Conservation (phyloP, 2,888 invertebrate species). For the Leptinotarsa peninsularis region DNA sequence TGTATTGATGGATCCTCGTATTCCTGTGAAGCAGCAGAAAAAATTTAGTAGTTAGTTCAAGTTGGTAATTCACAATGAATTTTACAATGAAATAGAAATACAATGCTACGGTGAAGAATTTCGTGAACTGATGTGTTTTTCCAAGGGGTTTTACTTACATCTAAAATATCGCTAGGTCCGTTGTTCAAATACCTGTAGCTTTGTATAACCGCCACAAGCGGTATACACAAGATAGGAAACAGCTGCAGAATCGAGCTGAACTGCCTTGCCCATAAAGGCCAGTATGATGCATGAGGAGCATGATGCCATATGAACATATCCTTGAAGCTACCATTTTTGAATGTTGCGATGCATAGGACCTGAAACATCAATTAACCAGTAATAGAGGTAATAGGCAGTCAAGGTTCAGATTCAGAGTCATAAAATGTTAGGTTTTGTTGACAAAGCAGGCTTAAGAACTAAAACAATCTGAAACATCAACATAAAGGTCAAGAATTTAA, state of each 20-base stretch:
- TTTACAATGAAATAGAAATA: too few species aligned
- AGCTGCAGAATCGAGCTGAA: slow-evolving; percentile 83
- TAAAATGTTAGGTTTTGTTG: too few species aligned
- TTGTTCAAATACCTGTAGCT: slow-evolving; percentile 82
- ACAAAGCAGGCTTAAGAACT: too few species aligned
- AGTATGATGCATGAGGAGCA: slow-evolving; percentile 74
- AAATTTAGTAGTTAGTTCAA: background rate
- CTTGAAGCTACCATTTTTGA: slow-evolving; percentile 76
- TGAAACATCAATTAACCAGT: slow-evolving; percentile 53
- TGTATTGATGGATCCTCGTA: slow-evolving; percentile 34
- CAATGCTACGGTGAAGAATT: too few species aligned
- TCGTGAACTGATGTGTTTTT: too few species aligned
- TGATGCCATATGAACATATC: slow-evolving; percentile 78
- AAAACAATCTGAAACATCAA: too few species aligned
- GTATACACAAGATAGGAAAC: slow-evolving; percentile 79
- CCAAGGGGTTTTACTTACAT: slow-evolving; percentile 71
- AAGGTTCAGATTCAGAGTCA: too few species aligned
- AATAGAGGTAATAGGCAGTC: too few species aligned
- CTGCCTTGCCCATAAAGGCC: slow-evolving; percentile 84
- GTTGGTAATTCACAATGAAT: background rate
- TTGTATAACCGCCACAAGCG: slow-evolving; percentile 78
- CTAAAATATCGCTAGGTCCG: slow-evolving; percentile 88
- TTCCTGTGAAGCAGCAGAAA: slow-evolving; percentile 33
- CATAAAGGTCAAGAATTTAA: too few species aligned
- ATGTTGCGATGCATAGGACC: slow-evolving; percentile 77